Evolutionary conservation across 2,888 invertebrate genomes (phyloP).

Genomic region (Nezara viridula): DNA sequence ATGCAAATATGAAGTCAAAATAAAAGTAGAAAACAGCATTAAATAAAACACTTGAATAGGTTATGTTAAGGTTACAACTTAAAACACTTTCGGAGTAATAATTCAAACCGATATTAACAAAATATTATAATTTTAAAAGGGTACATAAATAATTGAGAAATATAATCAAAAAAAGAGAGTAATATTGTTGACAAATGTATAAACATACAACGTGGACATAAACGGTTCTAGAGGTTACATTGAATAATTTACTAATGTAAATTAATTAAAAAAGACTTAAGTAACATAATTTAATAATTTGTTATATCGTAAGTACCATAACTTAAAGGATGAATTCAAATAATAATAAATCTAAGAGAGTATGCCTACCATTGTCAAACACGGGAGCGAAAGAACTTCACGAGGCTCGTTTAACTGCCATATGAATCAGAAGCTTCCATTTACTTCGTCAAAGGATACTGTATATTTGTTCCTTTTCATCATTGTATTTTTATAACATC

Average conservation of each 20-base stretch:
- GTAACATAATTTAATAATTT: not conserved
- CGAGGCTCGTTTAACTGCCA: constrained; percentile 44
- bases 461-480: not conserved
- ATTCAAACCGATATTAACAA: not conserved
- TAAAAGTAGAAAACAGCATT: not conserved
- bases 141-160: not conserved
- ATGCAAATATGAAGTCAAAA: not conserved
- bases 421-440: not conserved
- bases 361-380: constrained; percentile 11
- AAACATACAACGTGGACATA: constrained; percentile 1
- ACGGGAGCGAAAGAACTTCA: constrained; percentile 50
- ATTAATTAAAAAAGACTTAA: not conserved
- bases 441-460: not conserved
- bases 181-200: constrained; percentile 13
- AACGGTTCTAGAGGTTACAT: not conserved
- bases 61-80: constrained; percentile 47
- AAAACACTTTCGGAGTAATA: not conserved
- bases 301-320: not conserved
- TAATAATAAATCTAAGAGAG: constrained; percentile 11
- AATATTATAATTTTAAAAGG: not conserved
- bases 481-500: not conserved
- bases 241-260: not conserved
- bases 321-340: constrained; percentile 46
- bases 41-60: not conserved
- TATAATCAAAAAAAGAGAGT: not conserved